Evolutionary conservation across 1,140 invertebrate genomes (phyloP), one percentile per base, ranked within the genome.

Genomic region (Atta colombica): DNA sequence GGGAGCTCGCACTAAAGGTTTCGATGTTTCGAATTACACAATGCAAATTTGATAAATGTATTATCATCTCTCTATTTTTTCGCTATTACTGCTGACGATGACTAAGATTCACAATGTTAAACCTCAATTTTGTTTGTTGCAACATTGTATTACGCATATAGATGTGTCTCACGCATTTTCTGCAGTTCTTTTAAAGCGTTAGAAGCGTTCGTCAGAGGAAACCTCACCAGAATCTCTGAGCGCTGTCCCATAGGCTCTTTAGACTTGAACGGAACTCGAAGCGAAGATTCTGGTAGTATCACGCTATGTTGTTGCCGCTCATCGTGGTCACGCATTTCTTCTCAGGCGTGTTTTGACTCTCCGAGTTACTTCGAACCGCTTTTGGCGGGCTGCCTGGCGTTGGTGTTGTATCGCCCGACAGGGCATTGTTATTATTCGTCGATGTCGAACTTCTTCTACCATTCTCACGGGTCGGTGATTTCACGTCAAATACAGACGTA

Each of bases 251-350:
- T 25, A 94, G 77, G 85, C 91, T 93, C 86, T 92, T 94, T 88
- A 95, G 84, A 88, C 91, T 95, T 75, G 93, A 92, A 91, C 91
- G 93, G 92, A 95, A 94, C 88, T 95, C 93, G 85, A 93, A 93
- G 81, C 94, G 93, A 81, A 95, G 90, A 72, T 95, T 95, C 95
- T 94, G 94, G 91, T 96, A 94, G 94, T 95, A 94, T 97, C 96
- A 97, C 96, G 96, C 96, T 95, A 97, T 97, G 92, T 96, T 96
- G 95, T 96, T 97, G 80, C 96, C 96, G 89, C 96, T 97, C 96
- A 97, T 97, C 80, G 96, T 97, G 87, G 96, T 97, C 77, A 96
- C 95, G 92, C 96, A 96, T 91, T 96, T 96, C 87, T 95, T 96
- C 93, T 96, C 96, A 58, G 95, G 94, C 78, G 95, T 95, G 87